A percentile compares a stretch with the other conserved stretches of the same genome.
These are phyloP conservation scores for Scaptomyza polygonia DNA, from an alignment of 2,888 invertebrate genomes.

Conservation along the genomic window DNA sequence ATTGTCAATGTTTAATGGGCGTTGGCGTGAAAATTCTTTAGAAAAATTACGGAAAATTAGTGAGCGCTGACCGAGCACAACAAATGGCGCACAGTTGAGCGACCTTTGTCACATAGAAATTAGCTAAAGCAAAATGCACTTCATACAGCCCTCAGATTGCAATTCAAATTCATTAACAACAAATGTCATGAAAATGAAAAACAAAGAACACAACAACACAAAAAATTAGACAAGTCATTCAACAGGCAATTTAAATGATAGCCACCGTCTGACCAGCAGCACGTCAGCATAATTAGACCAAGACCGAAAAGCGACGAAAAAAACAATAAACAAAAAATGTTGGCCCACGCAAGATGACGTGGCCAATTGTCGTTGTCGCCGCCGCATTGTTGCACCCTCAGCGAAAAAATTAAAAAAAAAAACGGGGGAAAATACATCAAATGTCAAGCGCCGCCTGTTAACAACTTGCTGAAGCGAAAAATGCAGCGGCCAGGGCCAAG, in stretches of 20 bases:
- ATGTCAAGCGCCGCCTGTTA: conserved; percentile 42
- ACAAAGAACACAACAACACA: not conserved
- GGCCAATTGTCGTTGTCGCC: conserved; percentile 19
- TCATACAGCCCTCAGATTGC: conserved; percentile 12
- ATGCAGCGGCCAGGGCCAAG: conserved; percentile 41
- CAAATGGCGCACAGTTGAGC: conserved; percentile 39
- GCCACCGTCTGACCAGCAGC: conserved; percentile 33
- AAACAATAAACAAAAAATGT: conserved; percentile 12
- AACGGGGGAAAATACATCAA: conserved; percentile 30
- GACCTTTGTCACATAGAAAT: conserved; percentile 39
- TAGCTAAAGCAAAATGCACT: conserved; percentile 40
- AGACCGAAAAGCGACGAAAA: conserved; percentile 42
- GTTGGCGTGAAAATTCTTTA: conserved; percentile 80
- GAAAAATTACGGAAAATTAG: conserved; percentile 61
- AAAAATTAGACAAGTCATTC: conserved; percentile 61
- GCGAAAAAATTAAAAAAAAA: conserved; percentile 7
- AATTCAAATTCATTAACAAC: conserved; percentile 68
- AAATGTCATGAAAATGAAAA: conserved; percentile 15
- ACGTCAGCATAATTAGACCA: conserved; percentile 76
- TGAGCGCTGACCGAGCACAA: conserved; percentile 43
- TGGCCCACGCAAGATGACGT: conserved; percentile 54
- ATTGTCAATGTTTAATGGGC: conserved; percentile 60
- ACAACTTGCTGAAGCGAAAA: conserved; percentile 11
- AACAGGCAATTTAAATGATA: conserved; percentile 16
- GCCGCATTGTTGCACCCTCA: conserved; percentile 50